phyloP scores from a whole-genome alignment of 92 coral and sea anemone genomes.

The Epizoanthus illoricatus region DNA sequence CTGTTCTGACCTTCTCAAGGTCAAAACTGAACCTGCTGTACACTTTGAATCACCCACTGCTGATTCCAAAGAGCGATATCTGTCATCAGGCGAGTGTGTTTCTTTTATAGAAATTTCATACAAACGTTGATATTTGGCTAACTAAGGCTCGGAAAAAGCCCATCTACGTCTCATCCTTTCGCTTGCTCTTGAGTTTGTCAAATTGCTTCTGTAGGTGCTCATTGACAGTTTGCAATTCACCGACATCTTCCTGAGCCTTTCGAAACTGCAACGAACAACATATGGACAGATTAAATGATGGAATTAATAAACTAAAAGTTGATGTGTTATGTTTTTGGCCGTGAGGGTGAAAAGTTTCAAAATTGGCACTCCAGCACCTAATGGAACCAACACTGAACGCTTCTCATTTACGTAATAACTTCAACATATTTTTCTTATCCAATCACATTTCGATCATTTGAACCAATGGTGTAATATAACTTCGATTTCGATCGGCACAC shows the following conservation, averaged over 20 bases:
- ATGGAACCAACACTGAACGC: too few relatives aligned
- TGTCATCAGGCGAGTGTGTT: constrained; percentile 1
- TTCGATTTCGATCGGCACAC: too few relatives aligned
- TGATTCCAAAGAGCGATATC: not conserved
- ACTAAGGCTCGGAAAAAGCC: not conserved
- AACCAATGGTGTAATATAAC: too few relatives aligned
- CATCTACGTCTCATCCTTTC: constrained; percentile 87
- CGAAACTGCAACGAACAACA: constrained; percentile 79
- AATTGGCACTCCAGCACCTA: too few relatives aligned
- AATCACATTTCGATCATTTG: too few relatives aligned
- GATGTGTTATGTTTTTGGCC: too few relatives aligned
- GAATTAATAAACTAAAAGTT: too few relatives aligned
- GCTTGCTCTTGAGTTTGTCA: constrained; percentile 91
- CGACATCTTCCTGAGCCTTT: constrained; percentile 95
- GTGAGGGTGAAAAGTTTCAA: too few relatives aligned
- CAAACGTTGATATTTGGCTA: constrained; percentile 24
- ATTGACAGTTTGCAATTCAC: constrained; percentile 88
- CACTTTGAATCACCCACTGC: not conserved
- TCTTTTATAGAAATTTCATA: constrained; percentile 11
- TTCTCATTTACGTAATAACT: too few relatives aligned
- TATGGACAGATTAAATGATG: not conserved
- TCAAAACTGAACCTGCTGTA: not conserved
- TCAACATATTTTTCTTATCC: too few relatives aligned
- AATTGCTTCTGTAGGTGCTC: constrained; percentile 91
- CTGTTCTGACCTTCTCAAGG: constrained; percentile 3